phyloP scores from a whole-genome alignment of 2,888 invertebrate species.

The Sisyra nigra region DNA sequence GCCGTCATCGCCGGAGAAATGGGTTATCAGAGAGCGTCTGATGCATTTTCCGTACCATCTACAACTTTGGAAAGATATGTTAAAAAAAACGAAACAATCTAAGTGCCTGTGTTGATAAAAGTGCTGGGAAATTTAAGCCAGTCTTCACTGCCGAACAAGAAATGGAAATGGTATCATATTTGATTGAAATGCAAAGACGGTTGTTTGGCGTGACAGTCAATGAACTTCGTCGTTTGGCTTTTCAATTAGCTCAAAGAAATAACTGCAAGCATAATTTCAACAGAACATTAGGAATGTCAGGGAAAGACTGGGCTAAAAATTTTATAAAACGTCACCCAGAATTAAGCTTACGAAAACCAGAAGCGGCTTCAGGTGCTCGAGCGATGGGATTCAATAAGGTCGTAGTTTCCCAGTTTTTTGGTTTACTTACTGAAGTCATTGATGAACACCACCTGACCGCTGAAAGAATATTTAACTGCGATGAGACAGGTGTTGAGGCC shows the following conservation, averaged over 20 bases:
- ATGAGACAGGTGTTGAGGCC: conserved; percentile 20
- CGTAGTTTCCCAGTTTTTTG: conserved; percentile 15
- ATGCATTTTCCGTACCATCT: conserved; percentile 10
- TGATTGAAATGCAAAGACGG: conserved; percentile 11
- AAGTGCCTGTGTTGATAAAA: not conserved
- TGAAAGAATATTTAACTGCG: conserved; percentile 16
- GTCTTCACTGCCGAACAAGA: conserved; percentile 11
- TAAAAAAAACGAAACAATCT: conserved; percentile 7
- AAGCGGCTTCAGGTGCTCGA: conserved; percentile 17
- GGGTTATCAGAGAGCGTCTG: conserved; percentile 11
- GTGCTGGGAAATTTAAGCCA: conserved; percentile 6
- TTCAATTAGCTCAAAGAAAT: conserved; percentile 16
- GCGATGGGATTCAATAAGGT: conserved; percentile 20
- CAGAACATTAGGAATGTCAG: conserved; percentile 15
- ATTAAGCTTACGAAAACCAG: conserved; percentile 14
- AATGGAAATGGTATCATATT: conserved; percentile 11
- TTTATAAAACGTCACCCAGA: conserved; percentile 16
- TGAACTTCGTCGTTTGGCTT: conserved; percentile 14
- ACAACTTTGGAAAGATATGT: conserved; percentile 12
- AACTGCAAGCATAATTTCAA: conserved; percentile 18
- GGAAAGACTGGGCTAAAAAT: conserved; percentile 17
- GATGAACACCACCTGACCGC: conserved; percentile 17
- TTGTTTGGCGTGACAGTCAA: conserved; percentile 14
- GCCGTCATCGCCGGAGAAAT: conserved; percentile 10
- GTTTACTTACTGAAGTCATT: conserved; percentile 5